phyloP scores from a whole-genome alignment of 2,888 invertebrate species.

The Stegophylla sp. region DNA sequence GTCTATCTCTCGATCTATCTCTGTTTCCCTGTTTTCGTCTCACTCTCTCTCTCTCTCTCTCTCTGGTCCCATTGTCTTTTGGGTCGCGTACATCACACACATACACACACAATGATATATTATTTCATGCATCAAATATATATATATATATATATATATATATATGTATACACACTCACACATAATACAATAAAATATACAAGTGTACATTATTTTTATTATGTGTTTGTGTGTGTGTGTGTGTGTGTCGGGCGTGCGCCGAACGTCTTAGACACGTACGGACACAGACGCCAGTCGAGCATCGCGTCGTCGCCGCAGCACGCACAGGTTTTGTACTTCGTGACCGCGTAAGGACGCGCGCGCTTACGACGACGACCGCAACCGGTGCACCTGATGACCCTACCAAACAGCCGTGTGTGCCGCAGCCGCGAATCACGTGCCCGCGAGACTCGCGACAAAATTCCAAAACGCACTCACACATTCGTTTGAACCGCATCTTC shows the following conservation, averaged over 20 bases:
- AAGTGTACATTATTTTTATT: neutral
- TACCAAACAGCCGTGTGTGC: neutral
- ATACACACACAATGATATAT: too few species aligned
- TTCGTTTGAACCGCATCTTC: conserved; percentile 5
- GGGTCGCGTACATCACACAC: too few species aligned
- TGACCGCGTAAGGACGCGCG: conserved; percentile 16
- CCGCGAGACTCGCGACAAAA: conserved; percentile 26
- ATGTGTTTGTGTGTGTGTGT: neutral
- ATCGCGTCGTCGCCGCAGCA: neutral
- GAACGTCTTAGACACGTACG: conserved; percentile 35
- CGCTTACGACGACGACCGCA: too few species aligned
- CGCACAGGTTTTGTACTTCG: conserved; percentile 18
- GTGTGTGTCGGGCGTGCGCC: neutral
- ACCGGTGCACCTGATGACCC: conserved; percentile 20
- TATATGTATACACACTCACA: neutral
- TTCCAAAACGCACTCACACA: conserved; percentile 25
- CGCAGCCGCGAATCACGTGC: conserved; percentile 21
- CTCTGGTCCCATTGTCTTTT: too few species aligned
- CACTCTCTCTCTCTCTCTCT: too few species aligned
- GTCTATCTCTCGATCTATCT: too few species aligned
- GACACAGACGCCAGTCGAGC: neutral
- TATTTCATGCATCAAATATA: too few species aligned
- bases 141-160: neutral
- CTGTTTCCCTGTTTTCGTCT: too few species aligned
- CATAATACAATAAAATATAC: too few species aligned